Conservation (phyloP, 2,113 vertebrate species). For the Pampusana beccarii region DNA sequence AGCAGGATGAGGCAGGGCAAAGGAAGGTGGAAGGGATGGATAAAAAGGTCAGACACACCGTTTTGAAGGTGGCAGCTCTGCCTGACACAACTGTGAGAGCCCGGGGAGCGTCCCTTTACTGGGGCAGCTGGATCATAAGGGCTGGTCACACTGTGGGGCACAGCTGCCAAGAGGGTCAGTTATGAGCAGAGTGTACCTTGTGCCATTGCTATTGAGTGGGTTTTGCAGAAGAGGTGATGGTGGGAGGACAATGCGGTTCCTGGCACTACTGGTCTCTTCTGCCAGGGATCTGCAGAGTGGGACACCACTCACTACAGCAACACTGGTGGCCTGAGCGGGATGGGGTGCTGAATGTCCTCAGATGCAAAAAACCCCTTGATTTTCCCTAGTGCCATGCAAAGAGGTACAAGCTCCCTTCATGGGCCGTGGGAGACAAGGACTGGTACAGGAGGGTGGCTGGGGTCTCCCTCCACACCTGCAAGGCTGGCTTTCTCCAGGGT, state of each 20-base stretch:
- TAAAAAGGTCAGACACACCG: rapidly evolving
- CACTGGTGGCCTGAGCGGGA: rapidly evolving
- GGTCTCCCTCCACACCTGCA: background rate
- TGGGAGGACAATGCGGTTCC: background rate
- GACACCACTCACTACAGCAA: background rate
- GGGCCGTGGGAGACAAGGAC: background rate
- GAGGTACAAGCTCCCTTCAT: background rate
- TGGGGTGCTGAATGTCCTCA: background rate
- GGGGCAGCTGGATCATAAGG: background rate
- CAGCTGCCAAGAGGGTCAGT: rapidly evolving
- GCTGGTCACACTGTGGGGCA: background rate
- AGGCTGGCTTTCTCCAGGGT: background rate
- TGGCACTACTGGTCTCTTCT: background rate
- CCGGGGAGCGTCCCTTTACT: rapidly evolving
- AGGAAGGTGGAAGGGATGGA: background rate
- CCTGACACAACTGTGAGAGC: background rate
- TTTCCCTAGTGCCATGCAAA: background rate
- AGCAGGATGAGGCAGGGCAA: background rate
- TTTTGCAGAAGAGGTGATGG: background rate
- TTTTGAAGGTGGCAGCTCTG: background rate
- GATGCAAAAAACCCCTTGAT: background rate
- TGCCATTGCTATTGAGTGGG: rapidly evolving
- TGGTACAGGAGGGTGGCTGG: rapidly evolving
- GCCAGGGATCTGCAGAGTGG: rapidly evolving
- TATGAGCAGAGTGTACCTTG: background rate